These are phyloP conservation scores for Morinoia aosen DNA, from an alignment of 2,888 invertebrate genomes.

Conservation along the genomic window DNA sequence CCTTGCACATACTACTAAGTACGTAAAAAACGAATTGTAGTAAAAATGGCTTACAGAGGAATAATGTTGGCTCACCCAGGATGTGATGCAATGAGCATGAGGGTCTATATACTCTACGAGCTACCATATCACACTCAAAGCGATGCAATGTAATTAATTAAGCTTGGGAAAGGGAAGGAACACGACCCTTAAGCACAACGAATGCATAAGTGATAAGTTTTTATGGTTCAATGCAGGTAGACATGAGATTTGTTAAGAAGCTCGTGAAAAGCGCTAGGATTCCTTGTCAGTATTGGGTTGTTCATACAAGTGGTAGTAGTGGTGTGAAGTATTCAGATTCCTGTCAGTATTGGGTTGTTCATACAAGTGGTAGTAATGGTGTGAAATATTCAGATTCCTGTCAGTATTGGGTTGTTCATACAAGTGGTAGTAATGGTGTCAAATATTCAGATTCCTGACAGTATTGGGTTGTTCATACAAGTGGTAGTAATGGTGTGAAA, in stretches of 20 bases:
- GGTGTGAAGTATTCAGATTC: too few species aligned
- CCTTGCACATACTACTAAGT: background rate
- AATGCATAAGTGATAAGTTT: background rate
- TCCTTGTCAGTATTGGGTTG: background rate
- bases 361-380: too few species aligned
- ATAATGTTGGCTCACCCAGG: background rate
- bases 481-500: too few species aligned
- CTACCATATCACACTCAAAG: conserved; percentile 1
- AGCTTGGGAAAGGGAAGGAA: background rate
- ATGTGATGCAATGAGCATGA: background rate
- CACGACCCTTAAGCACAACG: background rate
- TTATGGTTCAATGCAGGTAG: background rate
- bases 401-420: too few species aligned
- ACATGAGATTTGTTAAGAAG: background rate
- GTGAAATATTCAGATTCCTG: too few species aligned
- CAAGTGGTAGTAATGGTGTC: too few species aligned
- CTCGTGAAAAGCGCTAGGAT: background rate
- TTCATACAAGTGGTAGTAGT: too few species aligned
- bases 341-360: too few species aligned
- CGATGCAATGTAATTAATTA: background rate
- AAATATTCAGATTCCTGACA: too few species aligned
- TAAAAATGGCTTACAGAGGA: background rate
- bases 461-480: too few species aligned
- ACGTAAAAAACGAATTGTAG: background rate
- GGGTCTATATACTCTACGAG: background rate